Base-by-base conservation (phyloP, 2,888 invertebrate species). In the Elegia similella region DNA sequence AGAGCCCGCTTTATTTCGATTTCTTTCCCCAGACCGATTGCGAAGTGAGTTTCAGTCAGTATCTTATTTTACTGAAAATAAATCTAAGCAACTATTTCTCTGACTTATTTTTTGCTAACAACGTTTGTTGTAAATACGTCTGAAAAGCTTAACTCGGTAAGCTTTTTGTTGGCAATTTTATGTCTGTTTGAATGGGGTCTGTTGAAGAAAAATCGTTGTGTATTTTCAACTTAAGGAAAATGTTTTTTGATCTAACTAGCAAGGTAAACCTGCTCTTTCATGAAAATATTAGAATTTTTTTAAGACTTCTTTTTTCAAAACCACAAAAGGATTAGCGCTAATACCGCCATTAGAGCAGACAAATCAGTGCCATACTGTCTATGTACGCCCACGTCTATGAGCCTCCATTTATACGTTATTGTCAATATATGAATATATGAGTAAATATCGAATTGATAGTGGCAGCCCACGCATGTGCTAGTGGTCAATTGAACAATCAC, bases 401-500 rank as follows among this genome's bases (percentile, higher is more conserved):
- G 12, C 30, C 23, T 23, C 13, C 29, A 54, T 42, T 32, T 43
- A 29, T 43, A 54, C 47, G 17, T 55, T 47, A 47, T 47, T 47
- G 23, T 13, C 47, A 16, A 55, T 32, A 55, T 44, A 32, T 43
- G 53, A 15, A 32, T 52, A 54, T 23, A 23, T n/a, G n/a, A n/a
- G n/a, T 55, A 46, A 47, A 55, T 46, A 55, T 23, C n/a, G n/a
- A 42, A 55, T 55, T 47, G 55, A 64, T 60, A 59, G 62, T 65
- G 60, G 60, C 67, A 70, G 61, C 70, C 74, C 69, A 75, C 76
- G 65, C 65, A 61, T 63, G 64, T 65, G 63, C 73, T 66, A 67
- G 67, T 23, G 59, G 56, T 56, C 44, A 44, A 48, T 50, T 73
- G 70, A 75, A 88, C 89, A 88, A 89, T 89, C 69, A 81, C 88